Percentiles rank a stretch among this genome's conserved stretches.
These are phyloP conservation scores for Brachionus asplanchnoidis DNA, from an alignment of 1,140 invertebrate species.

Conservation along the genomic window DNA sequence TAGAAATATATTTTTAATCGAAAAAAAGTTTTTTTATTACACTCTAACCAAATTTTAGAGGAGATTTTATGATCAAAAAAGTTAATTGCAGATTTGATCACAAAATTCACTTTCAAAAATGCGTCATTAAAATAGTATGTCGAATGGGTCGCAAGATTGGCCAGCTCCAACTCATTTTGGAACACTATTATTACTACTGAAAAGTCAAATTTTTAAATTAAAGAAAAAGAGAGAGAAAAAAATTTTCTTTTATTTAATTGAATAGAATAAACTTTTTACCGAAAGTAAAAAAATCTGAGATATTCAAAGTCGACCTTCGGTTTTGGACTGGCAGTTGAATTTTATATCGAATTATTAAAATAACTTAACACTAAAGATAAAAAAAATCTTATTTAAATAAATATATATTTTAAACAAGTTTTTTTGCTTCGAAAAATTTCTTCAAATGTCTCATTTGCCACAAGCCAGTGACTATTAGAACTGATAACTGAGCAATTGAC, in stretches of 20 bases:
- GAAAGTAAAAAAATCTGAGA: neutral
- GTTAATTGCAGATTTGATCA: too few relatives aligned
- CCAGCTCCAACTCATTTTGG: too few relatives aligned
- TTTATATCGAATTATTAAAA: conserved; percentile 20
- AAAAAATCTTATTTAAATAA: neutral
- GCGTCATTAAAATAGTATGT: too few relatives aligned
- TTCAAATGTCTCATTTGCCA: conserved; percentile 99
- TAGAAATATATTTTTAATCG: too few relatives aligned
- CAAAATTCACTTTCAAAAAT: too few relatives aligned
- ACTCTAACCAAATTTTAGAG: too few relatives aligned
- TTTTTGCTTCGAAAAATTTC: conserved; percentile 99
- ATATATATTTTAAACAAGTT: conserved; percentile 78
- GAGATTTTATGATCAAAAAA: too few relatives aligned
- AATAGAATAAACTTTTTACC: neutral
- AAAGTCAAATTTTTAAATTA: neutral
- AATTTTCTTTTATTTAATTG: neutral
- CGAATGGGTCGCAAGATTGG: too few relatives aligned
- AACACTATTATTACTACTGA: too few relatives aligned
- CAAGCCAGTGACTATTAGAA: conserved; percentile 84
- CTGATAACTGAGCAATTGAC: conserved; percentile 84
- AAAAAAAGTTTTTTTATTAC: too few relatives aligned
- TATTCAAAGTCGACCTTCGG: neutral
- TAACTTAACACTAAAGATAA: neutral
- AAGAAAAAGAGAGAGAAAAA: neutral
- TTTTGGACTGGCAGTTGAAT: neutral